Conservation (phyloP, 2,797 vertebrate genomes). For the Pitangus sulphuratus region DNA sequence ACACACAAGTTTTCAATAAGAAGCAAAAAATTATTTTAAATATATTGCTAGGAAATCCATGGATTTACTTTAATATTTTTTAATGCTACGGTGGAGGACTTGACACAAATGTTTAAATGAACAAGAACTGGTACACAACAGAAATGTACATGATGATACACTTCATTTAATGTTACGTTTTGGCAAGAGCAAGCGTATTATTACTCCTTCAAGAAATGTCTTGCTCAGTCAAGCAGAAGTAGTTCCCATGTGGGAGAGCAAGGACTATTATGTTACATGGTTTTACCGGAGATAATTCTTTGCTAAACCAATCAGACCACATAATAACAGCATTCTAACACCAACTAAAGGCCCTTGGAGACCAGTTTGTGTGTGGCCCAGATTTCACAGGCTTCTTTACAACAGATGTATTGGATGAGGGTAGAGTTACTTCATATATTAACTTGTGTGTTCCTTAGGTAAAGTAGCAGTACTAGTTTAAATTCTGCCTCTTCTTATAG, state of each 20-base stretch:
- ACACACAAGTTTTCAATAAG: background rate
- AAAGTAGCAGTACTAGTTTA: constrained; percentile 17
- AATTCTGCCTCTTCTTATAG: constrained; percentile 8
- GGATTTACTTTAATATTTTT: background rate
- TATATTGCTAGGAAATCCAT: background rate
- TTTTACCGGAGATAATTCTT: constrained; percentile 80
- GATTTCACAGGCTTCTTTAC: constrained; percentile 67
- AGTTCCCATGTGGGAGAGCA: constrained; percentile 75
- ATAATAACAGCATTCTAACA: constrained; percentile 81
- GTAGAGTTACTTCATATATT: constrained; percentile 75
- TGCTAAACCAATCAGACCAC: constrained; percentile 77
- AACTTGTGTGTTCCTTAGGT: constrained; percentile 61
- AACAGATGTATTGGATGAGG: constrained; percentile 76
- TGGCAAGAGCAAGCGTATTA: constrained; percentile 21
- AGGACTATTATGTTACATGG: constrained; percentile 77
- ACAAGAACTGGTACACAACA: background rate
- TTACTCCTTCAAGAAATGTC: constrained; percentile 16
- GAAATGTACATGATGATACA: background rate
- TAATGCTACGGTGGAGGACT: background rate
- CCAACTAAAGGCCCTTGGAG: constrained; percentile 73
- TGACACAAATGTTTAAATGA: constrained; percentile 8
- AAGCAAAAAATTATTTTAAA: background rate
- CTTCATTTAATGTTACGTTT: background rate
- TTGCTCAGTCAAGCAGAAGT: constrained; percentile 62
- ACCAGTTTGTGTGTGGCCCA: constrained; percentile 83